A percentile compares a stretch with the other conserved stretches of the same genome.
Conservation (phyloP, 1,140 invertebrate genomes). For the Diabrotica undecimpunctata region DNA sequence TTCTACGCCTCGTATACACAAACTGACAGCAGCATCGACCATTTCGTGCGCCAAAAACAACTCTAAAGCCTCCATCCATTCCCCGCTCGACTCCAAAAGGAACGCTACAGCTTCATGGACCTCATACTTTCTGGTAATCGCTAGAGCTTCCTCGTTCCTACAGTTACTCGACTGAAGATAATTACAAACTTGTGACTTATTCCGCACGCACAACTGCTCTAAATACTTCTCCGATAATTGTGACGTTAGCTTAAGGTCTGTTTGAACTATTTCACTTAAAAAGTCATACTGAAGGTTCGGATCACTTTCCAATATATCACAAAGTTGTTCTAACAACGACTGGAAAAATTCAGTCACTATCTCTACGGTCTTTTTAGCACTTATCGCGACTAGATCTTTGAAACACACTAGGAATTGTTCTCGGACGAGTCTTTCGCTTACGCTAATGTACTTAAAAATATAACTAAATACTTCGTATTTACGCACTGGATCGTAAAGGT, state of each 20-base stretch:
- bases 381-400: constrained; percentile 45
- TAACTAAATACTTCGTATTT: constrained; percentile 72
- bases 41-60: constrained; percentile 45
- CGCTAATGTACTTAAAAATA: constrained; percentile 64
- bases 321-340: constrained; percentile 51
- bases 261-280: constrained; percentile 59
- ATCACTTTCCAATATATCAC: constrained; percentile 49
- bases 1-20: constrained; percentile 47
- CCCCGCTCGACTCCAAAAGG: constrained; percentile 49
- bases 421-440: constrained; percentile 47
- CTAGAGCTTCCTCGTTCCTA: constrained; percentile 46
- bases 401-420: constrained; percentile 51
- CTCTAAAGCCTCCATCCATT: constrained; percentile 50
- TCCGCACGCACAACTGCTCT: constrained; percentile 59
- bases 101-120: constrained; percentile 47
- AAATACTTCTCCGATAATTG: constrained; percentile 61
- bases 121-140: constrained; percentile 47
- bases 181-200: constrained; percentile 49
- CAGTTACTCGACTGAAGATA: constrained; percentile 40
- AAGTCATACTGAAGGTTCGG: constrained; percentile 56
- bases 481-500: constrained; percentile 54
- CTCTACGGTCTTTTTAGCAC: constrained; percentile 52
- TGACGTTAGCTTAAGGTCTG: constrained; percentile 52
- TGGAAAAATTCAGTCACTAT: constrained; percentile 52
- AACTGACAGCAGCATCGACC: constrained; percentile 39